phyloP scores from a whole-genome alignment of 2,797 vertebrate genomes.

The Delichon dasypus region DNA sequence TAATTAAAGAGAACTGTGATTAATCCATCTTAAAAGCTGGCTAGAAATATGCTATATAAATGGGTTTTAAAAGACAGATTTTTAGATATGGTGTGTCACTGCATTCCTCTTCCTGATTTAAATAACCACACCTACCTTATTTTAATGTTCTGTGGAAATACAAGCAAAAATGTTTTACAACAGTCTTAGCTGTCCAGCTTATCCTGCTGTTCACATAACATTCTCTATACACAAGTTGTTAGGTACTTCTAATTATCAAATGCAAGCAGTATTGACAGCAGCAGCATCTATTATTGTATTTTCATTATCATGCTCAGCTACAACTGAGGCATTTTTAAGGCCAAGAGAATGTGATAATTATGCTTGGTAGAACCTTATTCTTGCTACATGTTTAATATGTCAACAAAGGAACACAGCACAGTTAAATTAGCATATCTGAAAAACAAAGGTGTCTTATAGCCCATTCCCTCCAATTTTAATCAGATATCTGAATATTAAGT shows the following conservation, averaged over 20 bases:
- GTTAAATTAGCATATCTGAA: slow-evolving; percentile 12
- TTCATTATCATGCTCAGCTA: slow-evolving; percentile 1
- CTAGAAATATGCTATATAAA: background rate
- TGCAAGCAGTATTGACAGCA: background rate
- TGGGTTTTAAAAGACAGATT: background rate
- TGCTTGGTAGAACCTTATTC: slow-evolving; percentile 21
- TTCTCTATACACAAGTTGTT: background rate
- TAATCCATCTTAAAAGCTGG: background rate
- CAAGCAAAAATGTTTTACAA: background rate
- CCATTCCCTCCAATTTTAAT: background rate
- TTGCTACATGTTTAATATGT: slow-evolving; percentile 23
- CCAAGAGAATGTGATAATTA: slow-evolving; percentile 21
- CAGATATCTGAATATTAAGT: background rate
- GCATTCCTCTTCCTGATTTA: background rate
- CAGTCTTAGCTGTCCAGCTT: background rate
- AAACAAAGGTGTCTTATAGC: background rate
- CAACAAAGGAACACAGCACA: background rate
- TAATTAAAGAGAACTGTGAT: background rate
- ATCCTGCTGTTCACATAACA: background rate
- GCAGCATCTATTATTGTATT: background rate
- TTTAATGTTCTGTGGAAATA: background rate
- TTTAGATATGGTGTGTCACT: background rate
- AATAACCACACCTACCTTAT: background rate
- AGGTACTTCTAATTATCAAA: background rate
- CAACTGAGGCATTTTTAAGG: slow-evolving; percentile 28